Conservation (phyloP, 1,140 invertebrate species). For the Apis laboriosa region DNA sequence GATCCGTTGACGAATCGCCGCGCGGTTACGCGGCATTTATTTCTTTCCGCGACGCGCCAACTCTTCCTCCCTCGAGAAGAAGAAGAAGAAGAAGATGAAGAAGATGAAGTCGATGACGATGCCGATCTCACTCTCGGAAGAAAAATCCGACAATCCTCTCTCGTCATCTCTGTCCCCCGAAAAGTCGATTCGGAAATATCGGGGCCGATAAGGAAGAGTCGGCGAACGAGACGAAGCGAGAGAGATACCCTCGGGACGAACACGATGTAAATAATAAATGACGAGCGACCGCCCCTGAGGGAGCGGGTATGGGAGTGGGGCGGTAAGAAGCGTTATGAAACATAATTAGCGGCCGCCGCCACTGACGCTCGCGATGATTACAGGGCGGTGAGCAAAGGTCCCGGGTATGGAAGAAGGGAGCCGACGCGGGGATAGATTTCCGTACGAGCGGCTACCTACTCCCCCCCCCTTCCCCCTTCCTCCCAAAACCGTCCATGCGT, state of each 20-base stretch:
- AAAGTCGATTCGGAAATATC: too few species aligned
- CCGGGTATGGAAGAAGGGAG: constrained; percentile 64
- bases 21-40: constrained; percentile 78
- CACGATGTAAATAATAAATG: constrained; percentile 81
- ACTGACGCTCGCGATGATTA: constrained; percentile 80
- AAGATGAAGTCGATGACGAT: constrained; percentile 50
- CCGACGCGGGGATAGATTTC: constrained; percentile 71
- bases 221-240: neutral
- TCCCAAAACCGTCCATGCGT: constrained; percentile 40
- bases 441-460: constrained; percentile 60
- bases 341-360: constrained; percentile 80
- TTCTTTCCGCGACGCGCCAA: constrained; percentile 37
- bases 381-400: constrained; percentile 80
- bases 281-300: constrained; percentile 76
- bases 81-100: neutral
- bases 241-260: constrained; percentile 70
- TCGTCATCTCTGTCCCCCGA: too few species aligned
- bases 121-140: constrained; percentile 42
- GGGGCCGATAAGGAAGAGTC: neutral
- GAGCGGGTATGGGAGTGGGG: constrained; percentile 76
- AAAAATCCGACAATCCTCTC: too few species aligned
- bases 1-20: constrained; percentile 79
- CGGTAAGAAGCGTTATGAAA: constrained; percentile 81
- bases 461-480: constrained; percentile 68
- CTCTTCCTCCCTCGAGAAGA: constrained; percentile 9